phyloP scores from a whole-genome alignment of 1,140 invertebrate genomes.

The Ectropis grisescens region DNA sequence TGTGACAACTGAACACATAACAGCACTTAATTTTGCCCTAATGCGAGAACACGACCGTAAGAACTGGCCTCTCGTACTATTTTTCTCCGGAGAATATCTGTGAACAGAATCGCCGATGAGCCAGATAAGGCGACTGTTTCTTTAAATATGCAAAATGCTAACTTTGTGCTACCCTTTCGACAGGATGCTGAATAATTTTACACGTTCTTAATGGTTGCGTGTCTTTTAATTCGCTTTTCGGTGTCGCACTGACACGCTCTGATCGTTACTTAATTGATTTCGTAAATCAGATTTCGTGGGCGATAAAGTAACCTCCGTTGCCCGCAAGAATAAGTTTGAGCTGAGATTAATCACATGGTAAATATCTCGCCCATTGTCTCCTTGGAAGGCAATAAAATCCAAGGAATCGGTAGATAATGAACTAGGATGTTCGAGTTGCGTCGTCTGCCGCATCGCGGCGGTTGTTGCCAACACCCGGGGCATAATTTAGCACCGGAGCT shows the following conservation, averaged over 20 bases:
- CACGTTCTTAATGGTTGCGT: slow-evolving; percentile 61
- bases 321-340: too few species aligned
- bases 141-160: slow-evolving; percentile 67
- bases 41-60: slow-evolving; percentile 38
- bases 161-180: slow-evolving; percentile 57
- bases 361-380: slow-evolving; percentile 23
- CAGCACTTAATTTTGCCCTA: slow-evolving; percentile 67
- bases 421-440: slow-evolving; percentile 37
- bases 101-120: slow-evolving; percentile 51
- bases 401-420: slow-evolving; percentile 47
- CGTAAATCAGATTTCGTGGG: too few species aligned
- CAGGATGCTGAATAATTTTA: slow-evolving; percentile 64
- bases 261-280: slow-evolving; percentile 28
- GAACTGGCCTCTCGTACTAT: slow-evolving; percentile 37
- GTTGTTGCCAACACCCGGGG: slow-evolving; percentile 32
- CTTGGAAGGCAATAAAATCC: slow-evolving; percentile 35
- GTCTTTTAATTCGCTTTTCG: slow-evolving; percentile 43
- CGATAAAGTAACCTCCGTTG: too few species aligned
- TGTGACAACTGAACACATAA: slow-evolving; percentile 58
- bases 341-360: not conserved
- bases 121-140: slow-evolving; percentile 58
- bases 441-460: slow-evolving; percentile 21
- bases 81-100: slow-evolving; percentile 53
- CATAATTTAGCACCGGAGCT: slow-evolving; percentile 56
- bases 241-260: slow-evolving; percentile 39